These are phyloP conservation scores for Crambe crambe DNA, from an alignment of 37 sponge, comb jelly and placozoan species.

Conservation along the genomic window DNA sequence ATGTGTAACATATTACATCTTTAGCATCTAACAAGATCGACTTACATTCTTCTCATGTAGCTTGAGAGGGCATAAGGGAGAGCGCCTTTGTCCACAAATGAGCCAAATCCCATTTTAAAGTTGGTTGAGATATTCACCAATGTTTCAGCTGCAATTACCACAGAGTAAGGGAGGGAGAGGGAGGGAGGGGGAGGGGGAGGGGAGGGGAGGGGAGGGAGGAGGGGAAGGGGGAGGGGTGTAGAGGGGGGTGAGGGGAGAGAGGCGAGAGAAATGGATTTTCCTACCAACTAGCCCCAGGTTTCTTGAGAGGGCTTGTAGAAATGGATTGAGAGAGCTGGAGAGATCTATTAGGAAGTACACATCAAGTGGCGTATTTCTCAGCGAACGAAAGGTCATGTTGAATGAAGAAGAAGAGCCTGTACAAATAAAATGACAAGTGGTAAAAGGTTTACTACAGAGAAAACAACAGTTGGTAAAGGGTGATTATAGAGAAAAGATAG, in stretches of 20 bases:
- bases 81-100: constrained; percentile 47
- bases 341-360: constrained; percentile 64
- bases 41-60: constrained; percentile 12
- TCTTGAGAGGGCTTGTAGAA: constrained; percentile 10
- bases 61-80: constrained; percentile 24
- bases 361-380: constrained; percentile 52
- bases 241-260: constrained; percentile 19
- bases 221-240: neutral
- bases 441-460: neutral
- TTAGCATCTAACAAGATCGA: too few relatives aligned
- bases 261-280: neutral
- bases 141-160: neutral
- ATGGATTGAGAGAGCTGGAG: constrained; percentile 19
- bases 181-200: constrained; percentile 12
- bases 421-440: neutral
- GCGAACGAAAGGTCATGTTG: constrained; percentile 15
- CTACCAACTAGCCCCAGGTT: constrained; percentile 29
- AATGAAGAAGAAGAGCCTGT: constrained; percentile 9
- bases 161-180: neutral
- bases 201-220: neutral
- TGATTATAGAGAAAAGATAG: too few relatives aligned
- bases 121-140: constrained; percentile 22
- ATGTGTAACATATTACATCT: too few relatives aligned
- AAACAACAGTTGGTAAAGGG: too few relatives aligned
- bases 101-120: constrained; percentile 54